Base-by-base conservation (phyloP, 2,113 vertebrate genomes). In the Monarcha castaneiventris region DNA sequence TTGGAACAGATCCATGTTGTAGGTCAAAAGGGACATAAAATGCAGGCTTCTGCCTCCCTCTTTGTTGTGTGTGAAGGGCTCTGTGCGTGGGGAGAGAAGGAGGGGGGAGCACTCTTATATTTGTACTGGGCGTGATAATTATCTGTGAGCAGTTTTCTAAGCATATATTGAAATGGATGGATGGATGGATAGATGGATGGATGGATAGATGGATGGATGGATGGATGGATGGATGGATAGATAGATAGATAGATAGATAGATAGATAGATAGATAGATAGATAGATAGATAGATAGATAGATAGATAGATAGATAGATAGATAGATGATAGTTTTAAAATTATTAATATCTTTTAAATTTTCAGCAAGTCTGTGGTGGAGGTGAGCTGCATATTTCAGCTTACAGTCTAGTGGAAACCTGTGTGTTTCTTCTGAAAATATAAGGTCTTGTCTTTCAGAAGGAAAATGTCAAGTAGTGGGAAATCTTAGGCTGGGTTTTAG, bases 1-100 rank as follows among this genome's bases (percentile, higher is more conserved):
- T 94, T 97, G 96, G 96, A 97, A 96, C 93, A 95, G 93, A 96
- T 96, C 96, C 96, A 96, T 87, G 90, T 95, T 96, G 94, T 95
- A 96, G 95, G 95, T 95, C 96, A 96, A 97, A 96, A 97, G 96
- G 95, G 96, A 96, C 90, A 92, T 95, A 92, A 96, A 96, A 96
- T 94, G 86, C 66, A 93, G 83, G 92, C 94, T 96, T 95, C 96
- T 96, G 90, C 80, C 76, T 93, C 73, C 58, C 54, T 94, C 92
- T 97, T 96, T 96, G 96, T 96, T 96, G 90, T 94, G 64, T 17
- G 9, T 49, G 76, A 94, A 82, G 86, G 41, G 92, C 88, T 87
- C 64, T 86, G 67, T 37, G 54, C 37, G 8, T 11, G 37, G 48
- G 67, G 72, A 87, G 62, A 59, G 64, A 52, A 59, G 63, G 49